These are phyloP conservation scores for Cephus rjabovi DNA, from an alignment of 2,888 invertebrate species.

Conservation along the genomic window DNA sequence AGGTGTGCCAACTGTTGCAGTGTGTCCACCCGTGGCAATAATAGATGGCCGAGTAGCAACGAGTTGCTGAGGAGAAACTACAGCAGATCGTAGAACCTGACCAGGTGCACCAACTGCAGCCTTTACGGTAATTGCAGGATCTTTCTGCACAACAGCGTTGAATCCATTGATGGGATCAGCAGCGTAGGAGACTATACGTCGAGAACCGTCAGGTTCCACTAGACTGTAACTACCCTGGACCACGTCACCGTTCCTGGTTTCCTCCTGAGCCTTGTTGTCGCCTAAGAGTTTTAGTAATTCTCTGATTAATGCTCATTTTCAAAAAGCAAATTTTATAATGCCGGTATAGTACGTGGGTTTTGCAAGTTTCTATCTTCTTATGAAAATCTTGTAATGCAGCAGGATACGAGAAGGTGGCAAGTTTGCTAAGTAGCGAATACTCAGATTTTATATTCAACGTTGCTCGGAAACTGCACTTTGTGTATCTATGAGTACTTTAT, in stretches of 20 bases:
- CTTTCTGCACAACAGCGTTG: conserved; percentile 57
- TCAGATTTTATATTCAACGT: neutral
- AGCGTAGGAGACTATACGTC: conserved; percentile 56
- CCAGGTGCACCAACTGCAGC: conserved; percentile 25
- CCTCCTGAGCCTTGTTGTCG: conserved; percentile 61
- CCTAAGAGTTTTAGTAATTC: conserved; percentile 34
- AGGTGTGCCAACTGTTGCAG: conserved; percentile 27
- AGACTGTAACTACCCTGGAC: conserved; percentile 61
- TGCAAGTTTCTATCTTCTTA: neutral
- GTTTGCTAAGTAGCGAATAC: neutral
- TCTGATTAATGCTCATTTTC: neutral
- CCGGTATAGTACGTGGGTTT: neutral
- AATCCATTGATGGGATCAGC: conserved; percentile 61
- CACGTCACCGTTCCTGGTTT: conserved; percentile 55
- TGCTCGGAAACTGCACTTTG: neutral
- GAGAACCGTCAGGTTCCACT: conserved; percentile 58
- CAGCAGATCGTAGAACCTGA: conserved; percentile 27
- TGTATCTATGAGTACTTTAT: neutral
- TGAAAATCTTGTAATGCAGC: neutral
- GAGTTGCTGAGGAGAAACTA: conserved; percentile 23
- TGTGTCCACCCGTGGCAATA: conserved; percentile 20
- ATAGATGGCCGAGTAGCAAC: conserved; percentile 39
- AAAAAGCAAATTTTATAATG: neutral
- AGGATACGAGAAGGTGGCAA: neutral
- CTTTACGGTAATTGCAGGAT: conserved; percentile 47